These are phyloP conservation scores for Aphelocoma coerulescens DNA, from an alignment of 2,113 vertebrate species.

Conservation along the genomic window DNA sequence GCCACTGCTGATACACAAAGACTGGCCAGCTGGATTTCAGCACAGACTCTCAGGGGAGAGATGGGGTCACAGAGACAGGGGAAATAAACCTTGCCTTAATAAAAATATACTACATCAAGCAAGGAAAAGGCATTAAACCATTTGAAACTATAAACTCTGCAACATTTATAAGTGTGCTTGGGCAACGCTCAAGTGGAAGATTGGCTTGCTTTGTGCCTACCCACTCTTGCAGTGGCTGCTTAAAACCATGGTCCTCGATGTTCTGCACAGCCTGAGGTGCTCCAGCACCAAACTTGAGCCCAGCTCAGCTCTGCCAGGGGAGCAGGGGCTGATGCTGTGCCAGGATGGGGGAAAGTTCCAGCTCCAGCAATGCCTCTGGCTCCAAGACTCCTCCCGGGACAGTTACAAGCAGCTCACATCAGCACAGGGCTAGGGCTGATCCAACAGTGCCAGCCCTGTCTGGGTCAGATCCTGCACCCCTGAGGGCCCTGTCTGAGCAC, in stretches of 20 bases:
- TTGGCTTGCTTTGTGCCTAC: background rate
- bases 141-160: background rate
- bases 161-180: background rate
- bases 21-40: conserved; percentile 15
- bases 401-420: background rate
- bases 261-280: background rate
- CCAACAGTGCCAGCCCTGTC: background rate
- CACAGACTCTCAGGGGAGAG: background rate
- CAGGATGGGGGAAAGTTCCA: background rate
- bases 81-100: background rate
- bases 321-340: background rate
- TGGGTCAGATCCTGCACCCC: background rate
- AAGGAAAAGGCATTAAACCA: background rate
- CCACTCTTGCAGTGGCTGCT: background rate
- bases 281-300: background rate
- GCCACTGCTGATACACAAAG: background rate
- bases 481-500: background rate
- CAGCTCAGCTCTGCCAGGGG: background rate
- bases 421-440: background rate
- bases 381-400: background rate
- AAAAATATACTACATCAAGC: background rate
- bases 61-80: background rate
- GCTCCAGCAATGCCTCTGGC: background rate
- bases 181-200: background rate
- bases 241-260: background rate